Percentiles rank a stretch among this genome's conserved stretches.
These are phyloP conservation scores for Paedocypris micromegethes DNA, from an alignment of 2,797 vertebrate genomes.

Conservation along the genomic window DNA sequence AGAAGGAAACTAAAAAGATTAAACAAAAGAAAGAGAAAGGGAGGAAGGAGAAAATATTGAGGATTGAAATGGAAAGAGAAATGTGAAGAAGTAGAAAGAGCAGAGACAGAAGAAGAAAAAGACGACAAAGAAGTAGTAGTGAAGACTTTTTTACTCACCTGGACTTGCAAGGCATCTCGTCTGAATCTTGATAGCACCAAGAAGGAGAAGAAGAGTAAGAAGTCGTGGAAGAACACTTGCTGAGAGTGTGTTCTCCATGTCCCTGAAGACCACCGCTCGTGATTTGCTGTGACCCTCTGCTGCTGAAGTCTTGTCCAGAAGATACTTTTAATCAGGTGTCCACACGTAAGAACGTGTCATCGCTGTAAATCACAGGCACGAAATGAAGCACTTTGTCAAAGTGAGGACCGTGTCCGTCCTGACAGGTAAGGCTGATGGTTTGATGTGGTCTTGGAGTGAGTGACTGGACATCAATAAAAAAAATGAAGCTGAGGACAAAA, in stretches of 20 bases:
- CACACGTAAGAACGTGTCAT: slow-evolving; percentile 52
- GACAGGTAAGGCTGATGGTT: slow-evolving; percentile 56
- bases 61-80: neutral
- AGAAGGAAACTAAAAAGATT: too few species aligned
- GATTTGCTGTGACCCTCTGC: slow-evolving; percentile 38
- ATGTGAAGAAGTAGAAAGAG: neutral
- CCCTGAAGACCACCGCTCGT: slow-evolving; percentile 39
- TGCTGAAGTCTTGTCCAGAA: slow-evolving; percentile 46
- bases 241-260: slow-evolving; percentile 60
- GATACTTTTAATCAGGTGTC: slow-evolving; percentile 61
- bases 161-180: slow-evolving; percentile 57
- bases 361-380: slow-evolving; percentile 60
- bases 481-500: slow-evolving; percentile 50
- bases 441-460: slow-evolving; percentile 51
- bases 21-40: too few species aligned
- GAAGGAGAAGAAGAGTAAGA: slow-evolving; percentile 60
- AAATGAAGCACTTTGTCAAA: slow-evolving; percentile 49
- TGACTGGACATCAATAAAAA: slow-evolving; percentile 62
- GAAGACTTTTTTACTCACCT: slow-evolving; percentile 54
- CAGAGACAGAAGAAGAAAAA: too few species aligned
- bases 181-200: slow-evolving; percentile 55
- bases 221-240: slow-evolving; percentile 59
- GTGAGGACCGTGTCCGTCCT: slow-evolving; percentile 22
- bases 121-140: too few species aligned
- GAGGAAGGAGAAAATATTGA: neutral